Evolutionary conservation across 2,888 invertebrate species (phyloP).

Genomic region (Idaea straminata): DNA sequence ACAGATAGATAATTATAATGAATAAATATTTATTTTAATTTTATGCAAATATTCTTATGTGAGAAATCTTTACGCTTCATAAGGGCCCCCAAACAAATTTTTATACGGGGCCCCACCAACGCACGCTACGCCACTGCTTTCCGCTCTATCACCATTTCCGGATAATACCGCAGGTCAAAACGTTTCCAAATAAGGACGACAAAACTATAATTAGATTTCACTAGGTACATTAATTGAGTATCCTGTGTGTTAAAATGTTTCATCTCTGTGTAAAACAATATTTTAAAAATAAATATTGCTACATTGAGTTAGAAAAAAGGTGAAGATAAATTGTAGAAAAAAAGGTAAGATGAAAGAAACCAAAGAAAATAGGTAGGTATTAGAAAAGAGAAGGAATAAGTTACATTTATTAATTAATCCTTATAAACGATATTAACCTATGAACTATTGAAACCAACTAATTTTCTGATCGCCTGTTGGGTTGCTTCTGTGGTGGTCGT

Average conservation of each 20-base stretch:
- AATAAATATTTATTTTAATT: no score
- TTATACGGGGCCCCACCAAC: no score
- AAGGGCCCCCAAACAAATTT: no score
- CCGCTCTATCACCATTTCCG: no score
- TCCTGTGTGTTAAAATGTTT: background rate
- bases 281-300: background rate
- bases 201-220: no score
- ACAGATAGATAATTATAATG: background rate
- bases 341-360: background rate
- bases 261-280: background rate
- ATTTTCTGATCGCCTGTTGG: background rate
- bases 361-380: background rate
- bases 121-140: no score
- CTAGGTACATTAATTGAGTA: no score
- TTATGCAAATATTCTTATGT: no score
- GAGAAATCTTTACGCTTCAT: no score
- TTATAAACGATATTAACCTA: background rate
- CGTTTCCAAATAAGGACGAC: no score
- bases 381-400: background rate
- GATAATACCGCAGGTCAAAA: no score
- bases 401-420: background rate
- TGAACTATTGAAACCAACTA: background rate
- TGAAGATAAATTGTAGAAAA: background rate
- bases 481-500: background rate
- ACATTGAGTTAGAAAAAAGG: background rate